Conservation (phyloP, 2,113 vertebrate species). For the Spea multiplicata region DNA sequence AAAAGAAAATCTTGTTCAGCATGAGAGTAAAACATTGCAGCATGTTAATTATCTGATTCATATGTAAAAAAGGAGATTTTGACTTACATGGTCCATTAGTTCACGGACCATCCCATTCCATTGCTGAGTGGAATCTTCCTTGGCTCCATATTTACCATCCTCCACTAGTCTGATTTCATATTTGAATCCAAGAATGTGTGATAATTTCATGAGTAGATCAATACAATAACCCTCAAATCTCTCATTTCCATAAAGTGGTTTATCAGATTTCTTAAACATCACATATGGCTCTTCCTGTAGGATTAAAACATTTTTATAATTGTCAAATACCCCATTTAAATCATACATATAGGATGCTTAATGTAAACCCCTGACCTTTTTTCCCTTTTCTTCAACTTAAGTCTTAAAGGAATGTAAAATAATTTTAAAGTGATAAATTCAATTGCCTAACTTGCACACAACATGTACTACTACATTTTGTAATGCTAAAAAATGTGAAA, state of each 20-base stretch:
- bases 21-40: too few relatives aligned
- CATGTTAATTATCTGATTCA: not conserved
- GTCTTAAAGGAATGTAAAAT: too few relatives aligned
- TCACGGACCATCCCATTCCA: slow-evolving; percentile 98
- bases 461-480: too few relatives aligned
- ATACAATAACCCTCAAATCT: slow-evolving; percentile 97
- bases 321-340: too few relatives aligned
- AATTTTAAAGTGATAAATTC: too few relatives aligned
- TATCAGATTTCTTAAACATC: slow-evolving; percentile 98
- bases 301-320: slow-evolving; percentile 16
- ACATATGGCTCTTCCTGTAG: slow-evolving; percentile 95
- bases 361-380: too few relatives aligned
- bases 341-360: too few relatives aligned
- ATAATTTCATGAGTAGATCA: slow-evolving; percentile 90
- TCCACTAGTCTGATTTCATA: slow-evolving; percentile 93
- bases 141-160: slow-evolving; percentile 92
- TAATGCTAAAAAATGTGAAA: too few relatives aligned
- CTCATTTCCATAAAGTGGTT: slow-evolving; percentile 93
- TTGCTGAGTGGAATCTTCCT: slow-evolving; percentile 90
- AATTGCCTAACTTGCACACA: too few relatives aligned
- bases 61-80: not conserved
- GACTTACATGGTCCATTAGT: slow-evolving; percentile 94
- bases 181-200: slow-evolving; percentile 90
- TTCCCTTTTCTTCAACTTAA: too few relatives aligned
- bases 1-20: not conserved